phyloP scores from a whole-genome alignment of 2,888 invertebrate genomes.

The Lepidonotus clava region DNA sequence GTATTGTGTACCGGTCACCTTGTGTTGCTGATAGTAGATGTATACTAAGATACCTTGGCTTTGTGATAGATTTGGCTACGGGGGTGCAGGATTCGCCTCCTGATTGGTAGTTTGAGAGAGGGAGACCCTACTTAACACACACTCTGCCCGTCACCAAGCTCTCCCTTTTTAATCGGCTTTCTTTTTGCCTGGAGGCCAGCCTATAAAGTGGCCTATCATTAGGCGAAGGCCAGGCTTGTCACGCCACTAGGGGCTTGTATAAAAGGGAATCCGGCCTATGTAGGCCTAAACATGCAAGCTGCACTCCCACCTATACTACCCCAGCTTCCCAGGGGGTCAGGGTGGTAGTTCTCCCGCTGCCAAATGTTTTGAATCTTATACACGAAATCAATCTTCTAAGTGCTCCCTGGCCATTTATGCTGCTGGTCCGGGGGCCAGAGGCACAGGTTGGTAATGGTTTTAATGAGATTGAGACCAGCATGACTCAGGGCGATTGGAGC shows the following conservation, averaged over 20 bases:
- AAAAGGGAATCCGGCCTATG: not conserved
- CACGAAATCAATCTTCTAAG: conserved; percentile 50
- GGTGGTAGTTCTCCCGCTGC: not conserved
- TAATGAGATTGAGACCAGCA: conserved; percentile 33
- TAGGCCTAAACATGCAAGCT: not conserved
- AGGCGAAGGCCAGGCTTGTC: not conserved
- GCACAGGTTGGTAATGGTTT: conserved; percentile 27
- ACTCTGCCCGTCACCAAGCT: not conserved
- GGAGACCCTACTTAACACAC: not conserved
- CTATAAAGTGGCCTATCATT: not conserved
- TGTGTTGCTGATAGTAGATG: too few relatives aligned
- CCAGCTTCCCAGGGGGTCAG: not conserved
- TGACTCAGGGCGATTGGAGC: conserved; percentile 34
- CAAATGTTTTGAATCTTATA: conserved; percentile 51
- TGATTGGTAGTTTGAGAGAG: too few relatives aligned
- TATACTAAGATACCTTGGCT: too few relatives aligned
- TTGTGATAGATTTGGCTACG: too few relatives aligned
- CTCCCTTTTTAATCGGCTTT: not conserved
- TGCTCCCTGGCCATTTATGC: not conserved
- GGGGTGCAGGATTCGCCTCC: too few relatives aligned
- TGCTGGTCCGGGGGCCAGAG: too few relatives aligned
- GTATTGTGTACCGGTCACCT: too few relatives aligned
- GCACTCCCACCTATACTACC: not conserved
- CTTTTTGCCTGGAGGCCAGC: not conserved
- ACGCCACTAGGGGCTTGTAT: not conserved